Evolutionary conservation across 2,113 vertebrate species (phyloP), one percentile per base, ranked within the genome.

Genomic region (Callorhinus ursinus): DNA sequence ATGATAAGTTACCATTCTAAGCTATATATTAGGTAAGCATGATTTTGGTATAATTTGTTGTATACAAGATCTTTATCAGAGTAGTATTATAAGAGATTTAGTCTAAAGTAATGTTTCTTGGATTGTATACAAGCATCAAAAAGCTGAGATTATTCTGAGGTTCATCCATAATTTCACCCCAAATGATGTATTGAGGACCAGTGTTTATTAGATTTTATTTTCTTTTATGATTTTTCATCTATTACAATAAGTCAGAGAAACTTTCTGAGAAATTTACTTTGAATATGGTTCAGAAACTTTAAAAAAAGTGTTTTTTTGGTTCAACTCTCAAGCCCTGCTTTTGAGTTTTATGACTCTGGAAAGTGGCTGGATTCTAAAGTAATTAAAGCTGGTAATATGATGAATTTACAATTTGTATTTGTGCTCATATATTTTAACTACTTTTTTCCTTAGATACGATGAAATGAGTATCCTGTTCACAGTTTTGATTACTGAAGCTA

Each of bases 391-490:
- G n/a, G 22, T 46, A 19, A 22, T n/a, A 14, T 13, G 24, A 10
- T 26, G 8, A 71, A 0, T 33, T 79, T 26, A 53, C 5, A 4
- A 0, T 36, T 57, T 39, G 33, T 7, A 1, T 51, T 26, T 55
- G 36, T 59, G 18, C 76, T 77, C 59, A 74, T 39, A 26, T 81
- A 0, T 72, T 96, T 79, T 19, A 46, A 83, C 79, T 95, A n/a
- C 46, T 90, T 96, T 81, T 84, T 80, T 84, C 42, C 79, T 69
- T 96, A 99, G 99, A 97, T 99, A 99, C 0, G 99, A 99, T 97
- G 99, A 99, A 98, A 99, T 99, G 99, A 99, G 99, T 2, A 98
- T 99, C 97, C 99, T 99, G 69, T 99, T 99, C 98, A 99, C 98
- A 4, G 87, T 99, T 91, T 88, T 99, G 98, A 92, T 99, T 88